Conservation (phyloP, 2,113 vertebrate genomes). For the Anoplopoma fimbria region DNA sequence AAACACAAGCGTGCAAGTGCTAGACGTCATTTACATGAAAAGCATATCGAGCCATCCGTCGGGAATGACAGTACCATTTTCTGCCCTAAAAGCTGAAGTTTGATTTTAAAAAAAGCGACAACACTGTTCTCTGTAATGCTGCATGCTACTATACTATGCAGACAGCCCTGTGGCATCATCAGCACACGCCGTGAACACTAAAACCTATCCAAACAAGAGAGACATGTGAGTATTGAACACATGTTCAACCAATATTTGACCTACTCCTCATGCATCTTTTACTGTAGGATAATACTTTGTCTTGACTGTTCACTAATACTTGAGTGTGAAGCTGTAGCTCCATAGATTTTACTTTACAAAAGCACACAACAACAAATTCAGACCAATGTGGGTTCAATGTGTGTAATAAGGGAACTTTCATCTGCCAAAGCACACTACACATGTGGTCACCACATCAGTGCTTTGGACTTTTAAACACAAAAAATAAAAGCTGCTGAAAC, state of each 20-base stretch:
- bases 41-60: constrained; percentile 65
- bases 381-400: constrained; percentile 1
- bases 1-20: constrained; percentile 66
- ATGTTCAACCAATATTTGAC: constrained; percentile 39
- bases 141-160: constrained; percentile 46
- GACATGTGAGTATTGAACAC: constrained; percentile 7
- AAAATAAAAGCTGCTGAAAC: neutral
- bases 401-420: constrained; percentile 4
- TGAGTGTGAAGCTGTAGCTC: neutral
- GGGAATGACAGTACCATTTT: constrained; percentile 68
- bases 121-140: constrained; percentile 32
- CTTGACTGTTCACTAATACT: neutral
- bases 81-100: constrained; percentile 66
- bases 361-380: constrained; percentile 10
- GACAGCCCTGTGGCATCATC: constrained; percentile 60
- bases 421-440: neutral
- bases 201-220: constrained; percentile 56
- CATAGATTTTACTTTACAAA: constrained; percentile 1
- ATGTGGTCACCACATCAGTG: neutral
- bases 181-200: constrained; percentile 44
- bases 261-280: constrained; percentile 24
- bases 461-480: neutral
- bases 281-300: constrained; percentile 1
- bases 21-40: constrained; percentile 74
- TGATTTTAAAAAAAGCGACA: constrained; percentile 69